Evolutionary conservation across 2,797 vertebrate genomes (phyloP).

Genomic region (Hipposideros larvatus): DNA sequence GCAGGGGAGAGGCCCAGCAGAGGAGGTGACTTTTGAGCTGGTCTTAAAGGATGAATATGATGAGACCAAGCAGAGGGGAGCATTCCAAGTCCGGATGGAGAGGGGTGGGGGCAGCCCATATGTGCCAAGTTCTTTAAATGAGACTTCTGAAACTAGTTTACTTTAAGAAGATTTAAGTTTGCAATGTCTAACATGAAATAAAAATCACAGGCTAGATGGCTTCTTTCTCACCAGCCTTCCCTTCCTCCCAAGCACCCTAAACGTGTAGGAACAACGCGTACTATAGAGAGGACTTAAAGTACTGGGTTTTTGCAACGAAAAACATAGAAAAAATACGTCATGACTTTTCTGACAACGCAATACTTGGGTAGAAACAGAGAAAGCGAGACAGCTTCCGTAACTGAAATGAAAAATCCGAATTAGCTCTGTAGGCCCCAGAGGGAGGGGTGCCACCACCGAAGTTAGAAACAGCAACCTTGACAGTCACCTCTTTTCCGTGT

Average conservation of each 20-base stretch:
- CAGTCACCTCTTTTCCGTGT: not conserved
- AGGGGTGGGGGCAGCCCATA: too few relatives aligned
- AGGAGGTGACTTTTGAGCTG: not conserved
- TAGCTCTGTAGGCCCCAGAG: rapidly evolving
- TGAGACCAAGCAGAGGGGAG: not conserved
- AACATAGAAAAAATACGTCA: too few relatives aligned
- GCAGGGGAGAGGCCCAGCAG: not conserved
- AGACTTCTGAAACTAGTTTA: not conserved
- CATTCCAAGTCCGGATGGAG: not conserved
- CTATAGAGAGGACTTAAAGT: not conserved
- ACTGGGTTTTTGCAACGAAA: too few relatives aligned
- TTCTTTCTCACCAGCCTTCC: not conserved
- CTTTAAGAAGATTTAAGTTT: not conserved
- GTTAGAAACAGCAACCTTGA: not conserved
- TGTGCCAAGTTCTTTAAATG: not conserved
- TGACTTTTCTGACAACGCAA: too few relatives aligned
- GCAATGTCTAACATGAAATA: not conserved
- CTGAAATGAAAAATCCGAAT: not conserved
- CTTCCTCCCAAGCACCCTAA: not conserved
- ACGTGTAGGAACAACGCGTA: not conserved
- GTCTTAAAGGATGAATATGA: not conserved
- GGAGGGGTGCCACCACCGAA: not conserved
- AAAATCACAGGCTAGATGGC: not conserved
- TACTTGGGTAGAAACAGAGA: not conserved
- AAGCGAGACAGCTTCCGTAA: rapidly evolving